Conservation (phyloP, 1,140 invertebrate species). For the Ostrea denselamellosa region DNA sequence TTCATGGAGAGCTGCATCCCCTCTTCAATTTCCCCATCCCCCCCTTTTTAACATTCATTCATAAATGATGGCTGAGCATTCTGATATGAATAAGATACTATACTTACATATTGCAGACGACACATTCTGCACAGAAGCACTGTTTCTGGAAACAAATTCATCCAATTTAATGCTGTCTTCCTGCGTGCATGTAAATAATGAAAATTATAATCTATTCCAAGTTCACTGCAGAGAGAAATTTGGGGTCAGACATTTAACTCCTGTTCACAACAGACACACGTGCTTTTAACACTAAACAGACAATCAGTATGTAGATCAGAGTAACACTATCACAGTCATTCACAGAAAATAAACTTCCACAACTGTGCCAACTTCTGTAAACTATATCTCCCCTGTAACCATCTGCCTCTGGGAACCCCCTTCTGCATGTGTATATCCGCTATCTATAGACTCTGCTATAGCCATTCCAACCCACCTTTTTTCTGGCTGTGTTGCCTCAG, state of each 20-base stretch:
- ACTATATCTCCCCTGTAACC: background rate
- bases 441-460: conserved; percentile 20
- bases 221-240: conserved; percentile 26
- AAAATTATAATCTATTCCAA: conserved; percentile 11
- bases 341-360: conserved; percentile 35
- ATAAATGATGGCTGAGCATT: background rate
- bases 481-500: conserved; percentile 21
- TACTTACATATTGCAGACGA: conserved; percentile 36
- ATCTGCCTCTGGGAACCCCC: conserved; percentile 32
- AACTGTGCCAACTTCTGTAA: conserved; percentile 11
- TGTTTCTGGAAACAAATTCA: background rate
- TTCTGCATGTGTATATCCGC: conserved; percentile 25
- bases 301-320: conserved; percentile 33
- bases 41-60: background rate
- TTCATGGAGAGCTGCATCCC: background rate
- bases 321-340: conserved; percentile 16
- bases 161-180: background rate
- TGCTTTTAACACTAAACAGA: conserved; percentile 27
- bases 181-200: background rate
- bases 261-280: conserved; percentile 31
- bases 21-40: background rate
- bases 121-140: conserved; percentile 20
- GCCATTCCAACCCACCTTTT: conserved; percentile 13
- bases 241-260: conserved; percentile 32
- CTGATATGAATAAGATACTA: background rate